A percentile compares a stretch with the other conserved stretches of the same genome.
Evolutionary conservation across 92 coral and sea anemone genomes (phyloP).

Genomic region (Muricea muricata): DNA sequence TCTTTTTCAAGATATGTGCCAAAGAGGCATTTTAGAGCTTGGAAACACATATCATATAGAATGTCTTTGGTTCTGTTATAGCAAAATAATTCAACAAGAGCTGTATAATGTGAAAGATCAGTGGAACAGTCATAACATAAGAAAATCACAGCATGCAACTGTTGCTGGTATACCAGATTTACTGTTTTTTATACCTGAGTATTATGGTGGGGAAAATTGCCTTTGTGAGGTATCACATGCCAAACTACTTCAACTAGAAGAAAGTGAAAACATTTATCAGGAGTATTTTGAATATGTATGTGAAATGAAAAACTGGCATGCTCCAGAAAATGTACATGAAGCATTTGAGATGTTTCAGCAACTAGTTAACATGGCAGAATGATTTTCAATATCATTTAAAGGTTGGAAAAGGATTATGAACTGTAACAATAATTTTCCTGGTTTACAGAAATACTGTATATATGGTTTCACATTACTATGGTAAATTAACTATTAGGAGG

Average conservation of each 20-base stretch:
- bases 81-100: constrained; percentile 5
- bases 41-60: background rate
- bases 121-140: background rate
- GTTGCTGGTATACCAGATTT: background rate
- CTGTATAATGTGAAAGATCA: background rate
- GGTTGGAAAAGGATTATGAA: background rate
- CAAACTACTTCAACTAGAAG: background rate
- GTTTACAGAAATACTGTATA: background rate
- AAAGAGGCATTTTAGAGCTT: constrained; percentile 1
- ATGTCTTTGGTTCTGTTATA: constrained; percentile 1
- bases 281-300: constrained; percentile 12
- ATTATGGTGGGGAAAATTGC: background rate
- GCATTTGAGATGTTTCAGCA: constrained; percentile 12
- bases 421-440: background rate
- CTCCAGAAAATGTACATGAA: background rate
- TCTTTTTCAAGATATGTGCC: constrained; percentile 5
- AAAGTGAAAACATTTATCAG: background rate
- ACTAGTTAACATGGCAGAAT: constrained; percentile 13
- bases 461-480: too few relatives aligned
- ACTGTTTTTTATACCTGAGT: background rate
- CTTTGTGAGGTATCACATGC: background rate
- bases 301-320: background rate
- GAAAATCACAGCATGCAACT: background rate
- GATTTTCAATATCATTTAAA: background rate
- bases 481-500: too few relatives aligned